These are phyloP conservation scores for Chelon labrosus DNA, from an alignment of 2,797 vertebrate genomes.

Conservation along the genomic window DNA sequence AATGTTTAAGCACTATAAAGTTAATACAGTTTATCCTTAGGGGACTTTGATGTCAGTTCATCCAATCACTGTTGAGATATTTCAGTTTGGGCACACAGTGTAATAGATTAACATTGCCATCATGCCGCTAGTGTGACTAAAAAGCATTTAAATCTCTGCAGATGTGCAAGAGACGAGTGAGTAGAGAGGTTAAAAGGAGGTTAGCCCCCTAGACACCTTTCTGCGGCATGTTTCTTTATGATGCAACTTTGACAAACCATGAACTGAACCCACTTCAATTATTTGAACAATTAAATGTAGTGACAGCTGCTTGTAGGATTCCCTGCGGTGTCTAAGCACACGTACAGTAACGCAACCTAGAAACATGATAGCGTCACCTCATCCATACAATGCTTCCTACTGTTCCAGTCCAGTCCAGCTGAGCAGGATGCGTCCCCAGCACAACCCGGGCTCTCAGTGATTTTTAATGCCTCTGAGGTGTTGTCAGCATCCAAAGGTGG, in stretches of 20 bases:
- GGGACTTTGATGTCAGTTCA: neutral
- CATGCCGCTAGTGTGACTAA: neutral
- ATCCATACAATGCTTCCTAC: constrained; percentile 24
- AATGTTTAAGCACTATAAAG: neutral
- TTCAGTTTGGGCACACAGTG: neutral
- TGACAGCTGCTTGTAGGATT: constrained; percentile 17
- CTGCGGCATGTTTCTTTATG: constrained; percentile 12
- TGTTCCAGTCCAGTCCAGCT: constrained; percentile 30
- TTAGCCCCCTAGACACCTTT: constrained; percentile 21
- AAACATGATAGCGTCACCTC: constrained; percentile 41
- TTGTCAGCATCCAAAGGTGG: neutral
- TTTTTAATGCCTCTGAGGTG: constrained; percentile 7
- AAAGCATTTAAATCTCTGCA: constrained; percentile 7
- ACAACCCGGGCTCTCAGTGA: constrained; percentile 9
- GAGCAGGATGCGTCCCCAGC: constrained; percentile 19
- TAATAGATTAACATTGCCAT: constrained; percentile 6
- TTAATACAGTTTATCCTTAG: too few species aligned
- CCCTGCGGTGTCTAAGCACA: neutral
- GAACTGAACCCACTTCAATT: constrained; percentile 20
- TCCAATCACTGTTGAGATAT: neutral
- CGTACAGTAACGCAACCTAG: constrained; percentile 2
- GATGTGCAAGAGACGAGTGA: neutral
- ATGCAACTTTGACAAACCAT: constrained; percentile 32
- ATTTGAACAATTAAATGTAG: constrained; percentile 13
- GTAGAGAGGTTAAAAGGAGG: constrained; percentile 15